phyloP scores from a whole-genome alignment of 2,797 vertebrate species.

The Antrozous pallidus region DNA sequence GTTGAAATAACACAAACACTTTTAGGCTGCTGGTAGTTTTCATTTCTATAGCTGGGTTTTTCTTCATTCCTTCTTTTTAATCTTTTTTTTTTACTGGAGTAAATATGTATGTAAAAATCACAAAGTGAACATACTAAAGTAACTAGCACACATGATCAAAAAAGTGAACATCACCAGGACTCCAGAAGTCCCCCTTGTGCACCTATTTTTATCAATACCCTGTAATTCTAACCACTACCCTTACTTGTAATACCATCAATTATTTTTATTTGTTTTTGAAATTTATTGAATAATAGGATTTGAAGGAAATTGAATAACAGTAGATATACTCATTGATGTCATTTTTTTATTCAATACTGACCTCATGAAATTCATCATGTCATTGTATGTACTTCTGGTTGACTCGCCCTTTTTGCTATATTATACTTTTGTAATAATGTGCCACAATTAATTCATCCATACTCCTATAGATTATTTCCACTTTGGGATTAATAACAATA shows the following conservation, averaged over 20 bases:
- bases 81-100: background rate
- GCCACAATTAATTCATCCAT: background rate
- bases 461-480: background rate
- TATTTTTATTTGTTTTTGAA: background rate
- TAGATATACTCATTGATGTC: background rate
- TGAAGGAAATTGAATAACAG: background rate
- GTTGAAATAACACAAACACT: background rate
- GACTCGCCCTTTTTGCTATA: background rate
- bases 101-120: background rate
- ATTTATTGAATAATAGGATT: background rate
- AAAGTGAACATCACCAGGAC: background rate
- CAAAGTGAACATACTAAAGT: background rate
- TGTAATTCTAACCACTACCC: background rate
- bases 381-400: background rate
- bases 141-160: background rate
- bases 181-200: background rate
- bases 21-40: background rate
- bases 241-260: background rate
- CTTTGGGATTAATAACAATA: background rate
- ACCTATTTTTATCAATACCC: background rate
- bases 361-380: background rate
- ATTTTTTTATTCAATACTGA: background rate
- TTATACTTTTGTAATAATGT: background rate
- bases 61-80: background rate
- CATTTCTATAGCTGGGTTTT: background rate